phyloP scores from a whole-genome alignment of 2,113 vertebrate species.

The Takifugu flavidus region DNA sequence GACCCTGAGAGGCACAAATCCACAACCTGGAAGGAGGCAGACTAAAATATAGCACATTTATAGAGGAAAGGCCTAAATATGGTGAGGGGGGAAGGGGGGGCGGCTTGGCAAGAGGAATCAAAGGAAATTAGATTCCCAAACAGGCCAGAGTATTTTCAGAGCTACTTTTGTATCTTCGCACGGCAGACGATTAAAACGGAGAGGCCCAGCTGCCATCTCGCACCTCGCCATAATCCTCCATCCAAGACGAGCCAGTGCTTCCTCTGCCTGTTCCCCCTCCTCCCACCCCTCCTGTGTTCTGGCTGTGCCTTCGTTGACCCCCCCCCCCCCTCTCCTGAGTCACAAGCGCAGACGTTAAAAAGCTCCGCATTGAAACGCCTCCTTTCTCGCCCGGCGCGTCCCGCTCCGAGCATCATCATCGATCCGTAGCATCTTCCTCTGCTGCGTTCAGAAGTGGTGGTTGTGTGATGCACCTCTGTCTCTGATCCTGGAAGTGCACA shows the following conservation, averaged over 20 bases:
- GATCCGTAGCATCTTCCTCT: not conserved
- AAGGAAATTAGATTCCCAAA: not conserved
- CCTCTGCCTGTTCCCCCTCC: not conserved
- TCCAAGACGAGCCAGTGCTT: constrained; percentile 29
- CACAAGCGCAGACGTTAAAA: no score
- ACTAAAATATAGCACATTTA: not conserved
- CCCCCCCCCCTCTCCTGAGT: not conserved
- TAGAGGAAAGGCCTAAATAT: not conserved
- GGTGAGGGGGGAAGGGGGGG: not conserved
- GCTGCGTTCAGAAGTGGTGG: constrained; percentile 18
- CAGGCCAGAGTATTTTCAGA: not conserved
- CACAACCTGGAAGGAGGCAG: not conserved
- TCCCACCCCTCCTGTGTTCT: not conserved
- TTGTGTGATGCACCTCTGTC: constrained; percentile 32
- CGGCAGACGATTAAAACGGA: constrained; percentile 1
- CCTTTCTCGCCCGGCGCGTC: not conserved
- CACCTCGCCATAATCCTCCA: constrained; percentile 31
- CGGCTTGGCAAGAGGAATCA: no score
- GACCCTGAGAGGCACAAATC: not conserved
- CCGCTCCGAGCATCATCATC: not conserved
- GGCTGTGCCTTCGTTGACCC: not conserved
- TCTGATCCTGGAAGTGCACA: constrained; percentile 22
- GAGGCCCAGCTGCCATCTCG: constrained; percentile 18
- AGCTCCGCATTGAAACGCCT: not conserved
- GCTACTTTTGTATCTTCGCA: not conserved